Evolutionary conservation across 2,797 vertebrate species (phyloP), one percentile per base, ranked within the genome.

Genomic region (Agapornis canus): DNA sequence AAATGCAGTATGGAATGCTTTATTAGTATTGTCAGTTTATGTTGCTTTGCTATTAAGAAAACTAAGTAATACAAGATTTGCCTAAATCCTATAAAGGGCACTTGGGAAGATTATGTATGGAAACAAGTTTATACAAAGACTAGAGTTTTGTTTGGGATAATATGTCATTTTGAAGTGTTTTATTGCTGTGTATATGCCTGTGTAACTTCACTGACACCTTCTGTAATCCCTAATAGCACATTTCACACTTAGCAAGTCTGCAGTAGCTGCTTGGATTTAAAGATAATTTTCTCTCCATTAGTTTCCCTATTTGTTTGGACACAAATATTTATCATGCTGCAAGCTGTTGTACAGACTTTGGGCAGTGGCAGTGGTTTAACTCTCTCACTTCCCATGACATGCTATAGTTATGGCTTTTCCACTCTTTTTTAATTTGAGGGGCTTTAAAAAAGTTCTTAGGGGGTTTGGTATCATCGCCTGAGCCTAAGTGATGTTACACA

Each of bases 151-250:
- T 22, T 85, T 78, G 49, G 6, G 31, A 12, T 75, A 54, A 14
- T 56, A 20, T 3, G 4, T 61, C 77, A 31, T 73, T 87, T 90
- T 65, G 29, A 64, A 85, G 29, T 47, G 27, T 51, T 91, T 80
- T 61, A 25, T 25, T 87, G 19, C 42, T 54, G 8, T 54, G 4
- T 19, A 10, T 54, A 63, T 40, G 12, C 19, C 57, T 82, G 14
- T 61, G 66, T 88, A 86, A 78, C 59, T 91, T 92, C 66, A 54
- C 39, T 91, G 82, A 73, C 72, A 88, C 39, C 61, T 63, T 82
- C 75, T 91, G 47, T 88, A 61, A 82, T 86, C 54, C 43, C 66
- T 86, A 63, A 54, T 48, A 88, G 43, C 47, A 59, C 13, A 48
- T 80, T 16, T 90, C 49, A 56, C 19, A 25, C 48, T 40, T 70